Percentiles rank a stretch among this genome's conserved stretches.
Conservation (phyloP, 2,113 vertebrate genomes). For the Verasper variegatus region DNA sequence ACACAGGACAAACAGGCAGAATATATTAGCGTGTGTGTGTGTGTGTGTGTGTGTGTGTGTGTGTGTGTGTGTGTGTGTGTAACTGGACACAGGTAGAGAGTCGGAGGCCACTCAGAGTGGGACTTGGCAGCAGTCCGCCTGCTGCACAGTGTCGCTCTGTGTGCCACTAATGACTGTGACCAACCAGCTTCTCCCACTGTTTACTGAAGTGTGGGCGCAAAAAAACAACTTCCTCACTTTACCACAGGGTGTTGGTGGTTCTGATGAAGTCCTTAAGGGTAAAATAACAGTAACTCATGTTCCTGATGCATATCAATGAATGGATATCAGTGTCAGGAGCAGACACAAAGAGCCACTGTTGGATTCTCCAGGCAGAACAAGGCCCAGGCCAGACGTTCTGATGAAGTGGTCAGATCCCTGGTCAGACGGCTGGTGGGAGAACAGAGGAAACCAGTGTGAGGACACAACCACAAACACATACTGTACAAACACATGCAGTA, state of each 20-base stretch:
- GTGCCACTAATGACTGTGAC: conserved; percentile 46
- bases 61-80: too few relatives aligned
- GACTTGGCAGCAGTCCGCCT: conserved; percentile 39
- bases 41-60: too few relatives aligned
- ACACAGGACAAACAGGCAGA: too few relatives aligned
- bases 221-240: conserved; percentile 44
- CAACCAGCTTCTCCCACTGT: conserved; percentile 35
- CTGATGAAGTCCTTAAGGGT: conserved; percentile 41
- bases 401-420: conserved; percentile 38
- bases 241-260: conserved; percentile 44
- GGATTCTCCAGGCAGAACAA: conserved; percentile 15
- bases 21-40: too few relatives aligned
- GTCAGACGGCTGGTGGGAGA: conserved; percentile 49
- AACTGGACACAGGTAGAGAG: conserved; percentile 42
- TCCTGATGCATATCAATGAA: conserved; percentile 66
- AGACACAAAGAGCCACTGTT: conserved; percentile 63
- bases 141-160: conserved; percentile 62
- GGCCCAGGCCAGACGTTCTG: too few relatives aligned
- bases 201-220: conserved; percentile 59
- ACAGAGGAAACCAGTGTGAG: conserved; percentile 71
- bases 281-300: conserved; percentile 46
- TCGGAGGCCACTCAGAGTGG: conserved; percentile 1
- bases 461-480: conserved; percentile 30
- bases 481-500: conserved; percentile 37
- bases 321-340: conserved; percentile 61